phyloP scores from a whole-genome alignment of 2,113 vertebrate species.

The Pyxicephalus adspersus region DNA sequence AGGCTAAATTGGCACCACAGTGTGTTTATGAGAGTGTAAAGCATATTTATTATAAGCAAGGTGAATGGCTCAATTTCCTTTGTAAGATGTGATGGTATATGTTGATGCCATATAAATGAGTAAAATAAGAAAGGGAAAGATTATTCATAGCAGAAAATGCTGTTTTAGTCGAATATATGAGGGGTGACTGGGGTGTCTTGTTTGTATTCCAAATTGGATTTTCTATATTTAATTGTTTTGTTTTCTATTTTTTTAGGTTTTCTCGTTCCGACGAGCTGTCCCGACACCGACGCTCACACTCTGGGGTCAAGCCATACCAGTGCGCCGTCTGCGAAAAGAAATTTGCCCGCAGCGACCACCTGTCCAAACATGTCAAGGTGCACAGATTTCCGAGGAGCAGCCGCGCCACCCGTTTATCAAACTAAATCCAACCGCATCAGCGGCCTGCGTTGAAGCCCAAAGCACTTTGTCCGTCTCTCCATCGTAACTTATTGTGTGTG shows the following conservation, averaged over 20 bases:
- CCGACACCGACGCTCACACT: conserved; percentile 94
- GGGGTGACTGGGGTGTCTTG: too few relatives aligned
- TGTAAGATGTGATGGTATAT: too few relatives aligned
- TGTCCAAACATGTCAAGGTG: conserved; percentile 98
- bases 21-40: too few relatives aligned
- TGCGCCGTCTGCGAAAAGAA: conserved; percentile 97
- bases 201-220: too few relatives aligned
- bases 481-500: conserved; percentile 86
- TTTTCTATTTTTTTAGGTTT: conserved; percentile 77
- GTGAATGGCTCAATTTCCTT: too few relatives aligned
- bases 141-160: too few relatives aligned
- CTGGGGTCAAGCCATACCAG: conserved; percentile 96
- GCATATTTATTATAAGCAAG: too few relatives aligned
- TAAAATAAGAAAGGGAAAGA: too few relatives aligned
- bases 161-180: too few relatives aligned
- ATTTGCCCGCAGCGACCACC: conserved; percentile 97
- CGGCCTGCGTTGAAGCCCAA: neutral
- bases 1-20: too few relatives aligned
- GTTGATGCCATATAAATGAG: too few relatives aligned
- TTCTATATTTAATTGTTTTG: neutral
- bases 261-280: conserved; percentile 95
- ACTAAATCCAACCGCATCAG: conserved; percentile 72
- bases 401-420: conserved; percentile 84
- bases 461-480: conserved; percentile 68
- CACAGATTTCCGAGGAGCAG: conserved; percentile 95